Evolutionary conservation across 1,140 invertebrate species (phyloP).

Genomic region (Pogonus chalceus): DNA sequence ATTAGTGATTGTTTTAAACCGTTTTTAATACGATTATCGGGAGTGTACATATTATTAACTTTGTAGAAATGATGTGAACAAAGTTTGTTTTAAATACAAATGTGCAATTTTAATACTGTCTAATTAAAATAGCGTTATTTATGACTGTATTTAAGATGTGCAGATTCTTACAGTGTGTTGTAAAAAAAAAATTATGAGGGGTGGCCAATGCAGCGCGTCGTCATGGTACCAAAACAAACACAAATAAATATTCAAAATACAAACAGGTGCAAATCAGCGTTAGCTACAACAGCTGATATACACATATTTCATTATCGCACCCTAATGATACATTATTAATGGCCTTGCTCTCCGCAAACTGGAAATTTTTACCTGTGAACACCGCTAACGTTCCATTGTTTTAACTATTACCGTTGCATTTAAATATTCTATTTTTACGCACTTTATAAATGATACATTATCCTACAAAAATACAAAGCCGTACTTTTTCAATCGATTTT

Average conservation of each 20-base stretch:
- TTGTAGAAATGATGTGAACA: background rate
- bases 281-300: background rate
- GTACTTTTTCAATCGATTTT: no score
- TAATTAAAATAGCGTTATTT: constrained; percentile 7
- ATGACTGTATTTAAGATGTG: constrained; percentile 2
- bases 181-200: background rate
- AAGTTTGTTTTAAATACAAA: constrained; percentile 1
- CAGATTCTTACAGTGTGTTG: background rate
- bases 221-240: background rate
- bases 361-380: background rate
- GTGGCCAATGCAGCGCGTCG: background rate
- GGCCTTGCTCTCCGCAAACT: background rate
- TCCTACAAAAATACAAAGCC: no score
- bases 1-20: background rate
- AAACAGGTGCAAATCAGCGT: background rate
- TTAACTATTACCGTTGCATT: no score
- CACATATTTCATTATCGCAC: constrained; percentile 3
- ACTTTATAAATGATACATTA: no score
- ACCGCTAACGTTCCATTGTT: no score
- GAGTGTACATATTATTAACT: constrained; percentile 1
- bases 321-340: constrained; percentile 3
- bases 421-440: no score
- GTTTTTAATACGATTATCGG: constrained; percentile 2
- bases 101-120: constrained; percentile 6
- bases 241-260: background rate